phyloP scores from a whole-genome alignment of 2,113 vertebrate genomes.

The Sisor rabdophorus region DNA sequence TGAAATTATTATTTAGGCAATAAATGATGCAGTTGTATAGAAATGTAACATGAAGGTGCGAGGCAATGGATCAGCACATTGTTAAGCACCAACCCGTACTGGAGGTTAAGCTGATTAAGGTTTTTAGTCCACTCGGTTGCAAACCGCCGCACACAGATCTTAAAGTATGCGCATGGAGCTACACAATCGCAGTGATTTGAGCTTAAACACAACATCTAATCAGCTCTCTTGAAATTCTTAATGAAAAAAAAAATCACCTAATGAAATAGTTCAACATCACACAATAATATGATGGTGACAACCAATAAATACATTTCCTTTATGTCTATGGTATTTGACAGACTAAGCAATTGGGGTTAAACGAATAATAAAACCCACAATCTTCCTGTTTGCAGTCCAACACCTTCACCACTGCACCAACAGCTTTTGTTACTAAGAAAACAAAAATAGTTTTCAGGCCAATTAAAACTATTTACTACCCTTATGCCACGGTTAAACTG shows the following conservation, averaged over 20 bases:
- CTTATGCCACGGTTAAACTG: no score
- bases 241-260: constrained; percentile 56
- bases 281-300: neutral
- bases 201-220: constrained; percentile 50
- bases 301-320: neutral
- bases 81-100: neutral
- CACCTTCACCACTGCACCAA: no score
- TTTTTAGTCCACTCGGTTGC: neutral
- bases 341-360: no score
- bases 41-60: neutral
- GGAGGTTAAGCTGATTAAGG: constrained; percentile 19
- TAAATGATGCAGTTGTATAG: neutral
- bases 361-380: neutral
- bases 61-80: neutral
- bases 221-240: constrained; percentile 39
- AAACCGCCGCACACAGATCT: constrained; percentile 1
- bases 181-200: constrained; percentile 49
- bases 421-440: no score
- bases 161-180: constrained; percentile 44
- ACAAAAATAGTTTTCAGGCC: neutral
- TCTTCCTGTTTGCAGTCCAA: no score
- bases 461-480: neutral
- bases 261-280: constrained; percentile 36
- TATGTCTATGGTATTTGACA: neutral
- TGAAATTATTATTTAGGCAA: neutral